These are phyloP conservation scores for Xiphorhynchus elegans DNA, from an alignment of 2,113 vertebrate species.

Conservation along the genomic window DNA sequence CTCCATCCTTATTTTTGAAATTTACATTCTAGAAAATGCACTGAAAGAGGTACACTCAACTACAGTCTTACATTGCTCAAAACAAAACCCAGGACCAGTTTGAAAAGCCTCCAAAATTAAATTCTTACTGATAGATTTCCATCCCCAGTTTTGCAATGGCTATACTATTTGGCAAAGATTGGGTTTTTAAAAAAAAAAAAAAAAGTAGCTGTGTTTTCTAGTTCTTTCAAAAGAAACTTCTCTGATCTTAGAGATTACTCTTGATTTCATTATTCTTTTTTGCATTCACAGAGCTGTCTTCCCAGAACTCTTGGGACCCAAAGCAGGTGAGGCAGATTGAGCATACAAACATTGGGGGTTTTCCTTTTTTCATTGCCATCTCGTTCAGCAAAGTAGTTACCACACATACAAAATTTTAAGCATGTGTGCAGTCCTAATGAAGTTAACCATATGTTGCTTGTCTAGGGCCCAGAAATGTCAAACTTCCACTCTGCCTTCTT, in stretches of 20 bases:
- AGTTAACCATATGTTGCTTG: not conserved
- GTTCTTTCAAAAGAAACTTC: not conserved
- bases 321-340: not conserved
- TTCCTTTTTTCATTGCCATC: not conserved
- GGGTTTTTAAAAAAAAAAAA: not conserved
- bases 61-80: not conserved
- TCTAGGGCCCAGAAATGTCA: not conserved
- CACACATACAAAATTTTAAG: not conserved
- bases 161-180: not conserved
- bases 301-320: not conserved
- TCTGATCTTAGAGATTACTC: not conserved
- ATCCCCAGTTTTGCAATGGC: not conserved
- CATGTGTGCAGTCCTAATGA: not conserved
- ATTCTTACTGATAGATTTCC: not conserved
- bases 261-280: not conserved
- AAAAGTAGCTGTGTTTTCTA: not conserved
- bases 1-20: not conserved
- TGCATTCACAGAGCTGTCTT: not conserved
- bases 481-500: not conserved
- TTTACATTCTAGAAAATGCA: not conserved
- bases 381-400: not conserved
- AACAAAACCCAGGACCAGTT: not conserved
- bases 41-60: not conserved
- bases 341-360: fast-evolving
- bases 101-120: not conserved